Conservation (phyloP, 2,113 vertebrate genomes). For the Neotragus moschatus region DNA sequence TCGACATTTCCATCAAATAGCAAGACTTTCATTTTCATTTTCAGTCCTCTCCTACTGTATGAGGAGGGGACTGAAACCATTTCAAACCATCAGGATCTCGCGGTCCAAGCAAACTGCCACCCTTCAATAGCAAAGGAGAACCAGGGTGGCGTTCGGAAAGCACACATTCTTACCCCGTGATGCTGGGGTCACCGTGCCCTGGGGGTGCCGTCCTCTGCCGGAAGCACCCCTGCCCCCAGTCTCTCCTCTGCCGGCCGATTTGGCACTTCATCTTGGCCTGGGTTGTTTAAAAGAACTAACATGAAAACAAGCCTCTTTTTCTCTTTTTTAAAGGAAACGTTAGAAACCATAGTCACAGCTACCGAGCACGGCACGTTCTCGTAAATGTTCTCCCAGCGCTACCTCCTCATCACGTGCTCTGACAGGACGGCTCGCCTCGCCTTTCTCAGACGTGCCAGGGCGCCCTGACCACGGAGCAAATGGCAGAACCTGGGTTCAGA, state of each 20-base stretch:
- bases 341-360: not conserved
- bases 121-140: not conserved
- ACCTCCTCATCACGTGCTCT: accelerated
- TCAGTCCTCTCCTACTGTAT: accelerated
- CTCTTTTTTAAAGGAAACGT: not conserved
- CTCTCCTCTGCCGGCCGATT: not conserved
- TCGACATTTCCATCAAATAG: not conserved
- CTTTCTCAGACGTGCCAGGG: accelerated
- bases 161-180: not conserved
- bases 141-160: not conserved
- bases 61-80: no score
- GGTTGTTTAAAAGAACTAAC: not conserved
- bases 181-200: not conserved
- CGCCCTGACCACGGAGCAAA: not conserved
- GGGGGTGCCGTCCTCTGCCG: not conserved
- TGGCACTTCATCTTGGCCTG: not conserved
- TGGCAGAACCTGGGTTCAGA: not conserved
- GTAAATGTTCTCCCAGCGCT: not conserved
- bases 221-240: not conserved
- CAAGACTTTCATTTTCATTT: not conserved
- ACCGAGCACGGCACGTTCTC: accelerated
- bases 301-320: not conserved
- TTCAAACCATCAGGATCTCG: not conserved
- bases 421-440: not conserved
- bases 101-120: not conserved